These are phyloP conservation scores for Troilus luridus DNA, from an alignment of 2,888 invertebrate species.

Conservation along the genomic window DNA sequence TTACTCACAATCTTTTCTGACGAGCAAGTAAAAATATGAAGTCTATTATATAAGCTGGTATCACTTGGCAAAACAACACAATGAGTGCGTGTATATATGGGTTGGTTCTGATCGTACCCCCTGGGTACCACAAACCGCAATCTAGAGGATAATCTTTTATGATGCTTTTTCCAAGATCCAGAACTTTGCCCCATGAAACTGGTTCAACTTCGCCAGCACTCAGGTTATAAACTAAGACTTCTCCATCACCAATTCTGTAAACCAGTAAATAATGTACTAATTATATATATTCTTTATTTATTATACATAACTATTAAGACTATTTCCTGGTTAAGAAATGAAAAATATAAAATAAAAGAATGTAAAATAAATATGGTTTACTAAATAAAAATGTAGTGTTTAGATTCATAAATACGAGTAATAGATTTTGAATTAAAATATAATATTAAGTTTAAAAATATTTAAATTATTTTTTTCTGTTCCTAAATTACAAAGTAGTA, in stretches of 20 bases:
- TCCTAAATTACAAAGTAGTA: background rate
- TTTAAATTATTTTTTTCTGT: background rate
- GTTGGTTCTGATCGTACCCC: constrained; percentile 80
- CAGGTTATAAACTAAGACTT: constrained; percentile 78
- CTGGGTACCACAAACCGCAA: constrained; percentile 84
- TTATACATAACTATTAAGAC: background rate
- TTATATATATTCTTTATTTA: background rate
- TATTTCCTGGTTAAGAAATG: background rate
- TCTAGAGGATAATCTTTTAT: constrained; percentile 82
- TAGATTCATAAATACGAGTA: too few species aligned
- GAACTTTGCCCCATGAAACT: constrained; percentile 84
- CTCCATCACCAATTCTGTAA: constrained; percentile 44
- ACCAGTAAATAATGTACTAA: background rate
- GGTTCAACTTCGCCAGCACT: constrained; percentile 82
- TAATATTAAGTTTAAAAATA: too few species aligned
- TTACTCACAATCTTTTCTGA: constrained; percentile 84
- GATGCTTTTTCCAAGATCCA: constrained; percentile 71
- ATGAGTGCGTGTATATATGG: constrained; percentile 77
- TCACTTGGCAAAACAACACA: constrained; percentile 79
- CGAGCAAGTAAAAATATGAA: constrained; percentile 77
- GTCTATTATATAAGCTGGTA: constrained; percentile 86
- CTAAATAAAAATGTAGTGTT: too few species aligned
- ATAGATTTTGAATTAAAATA: too few species aligned
- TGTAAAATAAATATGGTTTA: background rate
- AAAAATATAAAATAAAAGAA: background rate